Evolutionary conservation across 2,113 vertebrate species (phyloP).

Genomic region (Rhagologus leucostigma): DNA sequence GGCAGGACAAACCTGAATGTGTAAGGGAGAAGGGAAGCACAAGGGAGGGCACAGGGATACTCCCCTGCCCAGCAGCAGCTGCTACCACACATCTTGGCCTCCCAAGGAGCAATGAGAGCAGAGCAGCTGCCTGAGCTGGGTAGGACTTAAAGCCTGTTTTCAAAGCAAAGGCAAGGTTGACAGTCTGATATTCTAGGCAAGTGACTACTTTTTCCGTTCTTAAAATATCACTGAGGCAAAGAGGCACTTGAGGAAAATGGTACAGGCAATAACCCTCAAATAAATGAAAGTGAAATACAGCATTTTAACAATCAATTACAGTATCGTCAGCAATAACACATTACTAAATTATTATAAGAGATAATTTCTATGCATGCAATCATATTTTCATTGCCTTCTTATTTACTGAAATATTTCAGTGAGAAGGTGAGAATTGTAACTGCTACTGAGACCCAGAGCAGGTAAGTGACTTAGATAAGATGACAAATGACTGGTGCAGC

Average conservation of each 20-base stretch:
- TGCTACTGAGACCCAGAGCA: background rate
- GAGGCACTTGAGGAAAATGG: background rate
- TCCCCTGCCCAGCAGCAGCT: background rate
- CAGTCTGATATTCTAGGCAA: background rate
- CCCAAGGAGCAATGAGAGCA: background rate
- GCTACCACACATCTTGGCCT: background rate
- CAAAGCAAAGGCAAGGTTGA: background rate
- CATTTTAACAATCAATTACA: background rate
- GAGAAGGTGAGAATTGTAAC: background rate
- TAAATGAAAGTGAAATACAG: background rate
- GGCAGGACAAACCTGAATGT: background rate
- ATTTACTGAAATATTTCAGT: background rate
- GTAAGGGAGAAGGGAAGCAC: background rate
- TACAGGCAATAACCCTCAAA: background rate
- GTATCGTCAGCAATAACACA: background rate
- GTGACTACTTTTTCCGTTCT: background rate
- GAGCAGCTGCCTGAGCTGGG: background rate
- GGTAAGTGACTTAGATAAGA: background rate
- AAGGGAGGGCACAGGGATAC: background rate
- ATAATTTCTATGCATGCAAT: background rate
- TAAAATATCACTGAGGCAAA: background rate
- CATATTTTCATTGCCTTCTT: background rate
- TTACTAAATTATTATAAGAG: background rate
- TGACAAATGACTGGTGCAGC: background rate
- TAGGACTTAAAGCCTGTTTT: background rate